Evolutionary conservation across 35 echinoderm and acorn worm species (phyloP).

Genomic region (Apostichopus parvimensis): DNA sequence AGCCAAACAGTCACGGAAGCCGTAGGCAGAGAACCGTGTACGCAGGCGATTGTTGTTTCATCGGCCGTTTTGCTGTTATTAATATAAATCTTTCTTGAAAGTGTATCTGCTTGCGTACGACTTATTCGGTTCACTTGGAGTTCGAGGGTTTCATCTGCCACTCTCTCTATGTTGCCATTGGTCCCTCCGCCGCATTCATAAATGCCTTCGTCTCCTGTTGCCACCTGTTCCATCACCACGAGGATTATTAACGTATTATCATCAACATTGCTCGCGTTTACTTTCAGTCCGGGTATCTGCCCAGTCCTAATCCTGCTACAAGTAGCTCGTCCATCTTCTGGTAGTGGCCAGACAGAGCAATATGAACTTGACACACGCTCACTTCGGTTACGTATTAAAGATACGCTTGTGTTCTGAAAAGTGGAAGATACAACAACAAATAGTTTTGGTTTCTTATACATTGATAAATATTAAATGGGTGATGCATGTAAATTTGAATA

Average conservation of each 20-base stretch:
- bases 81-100: neutral
- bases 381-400: neutral
- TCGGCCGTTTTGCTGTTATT: neutral
- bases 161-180: neutral
- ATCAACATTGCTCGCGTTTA: neutral
- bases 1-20: neutral
- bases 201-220: neutral
- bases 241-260: neutral
- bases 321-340: neutral
- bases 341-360: slow-evolving; percentile 1
- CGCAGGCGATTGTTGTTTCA: neutral
- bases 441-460: too few relatives aligned
- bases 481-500: too few relatives aligned
- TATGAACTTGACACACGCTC: neutral
- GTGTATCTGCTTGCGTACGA: neutral
- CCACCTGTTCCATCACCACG: neutral
- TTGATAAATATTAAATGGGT: too few relatives aligned
- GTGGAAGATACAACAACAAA: neutral
- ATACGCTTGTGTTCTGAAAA: neutral
- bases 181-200: neutral
- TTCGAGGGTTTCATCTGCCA: neutral
- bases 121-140: neutral
- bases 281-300: neutral
- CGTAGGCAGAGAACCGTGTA: neutral
- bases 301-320: neutral